Evolutionary conservation across 1,140 invertebrate species (phyloP), one percentile per base, ranked within the genome.

Genomic region (Drosophila bipectinata): DNA sequence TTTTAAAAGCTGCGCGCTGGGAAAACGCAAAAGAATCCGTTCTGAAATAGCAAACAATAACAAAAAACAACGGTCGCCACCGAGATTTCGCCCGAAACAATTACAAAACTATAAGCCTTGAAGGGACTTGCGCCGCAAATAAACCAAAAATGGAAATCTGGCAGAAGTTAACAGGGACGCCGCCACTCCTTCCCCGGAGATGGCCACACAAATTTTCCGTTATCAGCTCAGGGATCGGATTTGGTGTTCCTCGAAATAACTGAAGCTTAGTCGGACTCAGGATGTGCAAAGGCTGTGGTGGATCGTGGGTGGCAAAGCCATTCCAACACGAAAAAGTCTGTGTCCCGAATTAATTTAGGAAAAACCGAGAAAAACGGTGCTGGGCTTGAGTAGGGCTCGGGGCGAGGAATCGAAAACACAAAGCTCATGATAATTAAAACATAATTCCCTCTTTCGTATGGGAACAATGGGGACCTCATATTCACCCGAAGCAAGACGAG

Each of bases 81-180:
- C 26, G 15, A n/a, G 7, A 2, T 4, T 2, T 18, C 49, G 72
- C 79, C 75, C 74, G 52, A 83, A 87, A 87, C 83, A 87, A 87
- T 87, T 87, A 87, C 79, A 87, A 88, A 87, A 87, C 83, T 87
- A 89, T 88, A 89, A 78, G 78, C 82, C 82, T 82, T 83, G 62
- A 79, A 87, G 88, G 83, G 79, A 79, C 88, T 76, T 52, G 63
- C 51, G 21, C 44, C 44, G 54, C 37, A 61, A 79, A 83, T 79
- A 79, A 88, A 87, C 55, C 59, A 85, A 82, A 82, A 87, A 75
- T 75, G 59, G 47, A 52, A 78, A 76, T 61, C 54, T 18, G 8
- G 30, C 51, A 15, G 32, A 21, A 48, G 34, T 5, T 12, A 21
- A 21, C 21, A 21, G 2, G 21, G 21, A 21, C 21, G 21, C 2